Percentiles rank a stretch among this genome's conserved stretches.
phyloP scores from a whole-genome alignment of 1,140 invertebrate genomes.

The Bathynomus jamesi region DNA sequence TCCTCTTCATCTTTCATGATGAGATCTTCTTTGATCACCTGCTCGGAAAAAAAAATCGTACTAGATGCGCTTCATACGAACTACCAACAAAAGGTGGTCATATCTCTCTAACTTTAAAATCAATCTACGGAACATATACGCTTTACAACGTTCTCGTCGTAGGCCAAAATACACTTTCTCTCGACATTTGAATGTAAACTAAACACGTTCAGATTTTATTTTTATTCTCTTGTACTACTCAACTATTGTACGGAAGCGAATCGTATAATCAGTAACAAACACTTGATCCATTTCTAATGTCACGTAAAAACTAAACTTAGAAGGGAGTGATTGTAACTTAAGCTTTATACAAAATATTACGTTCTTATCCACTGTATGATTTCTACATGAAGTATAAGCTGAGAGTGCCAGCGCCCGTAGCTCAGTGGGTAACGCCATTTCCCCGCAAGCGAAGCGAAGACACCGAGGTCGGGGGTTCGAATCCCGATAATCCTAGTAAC shows the following conservation, averaged over 20 bases:
- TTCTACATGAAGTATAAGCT: too few species aligned
- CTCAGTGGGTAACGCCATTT: too few species aligned
- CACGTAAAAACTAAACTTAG: too few species aligned
- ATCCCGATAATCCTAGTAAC: too few species aligned
- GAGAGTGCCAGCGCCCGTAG: too few species aligned
- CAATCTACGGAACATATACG: neutral
- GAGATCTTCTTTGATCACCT: slow-evolving; percentile 34
- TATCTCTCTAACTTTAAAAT: neutral
- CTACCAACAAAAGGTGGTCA: neutral
- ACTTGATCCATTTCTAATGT: too few species aligned
- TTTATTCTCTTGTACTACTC: neutral
- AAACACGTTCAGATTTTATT: neutral
- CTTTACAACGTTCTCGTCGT: neutral
- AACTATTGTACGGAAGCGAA: neutral
- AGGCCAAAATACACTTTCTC: neutral
- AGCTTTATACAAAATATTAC: too few species aligned
- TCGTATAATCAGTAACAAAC: too few species aligned
- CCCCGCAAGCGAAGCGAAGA: too few species aligned
- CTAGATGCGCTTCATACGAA: neutral
- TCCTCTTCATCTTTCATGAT: slow-evolving; percentile 33
- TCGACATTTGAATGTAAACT: neutral
- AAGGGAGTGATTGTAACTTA: too few species aligned
- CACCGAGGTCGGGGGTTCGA: too few species aligned
- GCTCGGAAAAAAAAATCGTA: neutral
- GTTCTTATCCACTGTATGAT: too few species aligned